Evolutionary conservation across 1,140 invertebrate species (phyloP).

Genomic region (Trichonephila clavipes): DNA sequence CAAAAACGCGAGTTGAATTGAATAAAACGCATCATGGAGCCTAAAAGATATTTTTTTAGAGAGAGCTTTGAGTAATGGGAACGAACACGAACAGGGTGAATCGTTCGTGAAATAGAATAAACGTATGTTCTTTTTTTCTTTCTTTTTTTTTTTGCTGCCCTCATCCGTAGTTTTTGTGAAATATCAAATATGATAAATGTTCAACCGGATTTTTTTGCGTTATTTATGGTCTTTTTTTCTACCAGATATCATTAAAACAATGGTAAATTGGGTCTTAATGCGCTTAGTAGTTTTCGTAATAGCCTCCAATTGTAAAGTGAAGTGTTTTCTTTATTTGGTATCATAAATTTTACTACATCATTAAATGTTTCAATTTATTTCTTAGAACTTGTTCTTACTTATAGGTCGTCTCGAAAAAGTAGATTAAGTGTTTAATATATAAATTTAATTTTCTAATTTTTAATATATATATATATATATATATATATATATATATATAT

Average conservation of each 20-base stretch:
- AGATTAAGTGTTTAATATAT: no score
- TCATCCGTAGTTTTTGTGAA: background rate
- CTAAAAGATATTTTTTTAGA: background rate
- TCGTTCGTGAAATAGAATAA: background rate
- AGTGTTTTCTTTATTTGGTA: background rate
- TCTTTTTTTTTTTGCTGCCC: background rate
- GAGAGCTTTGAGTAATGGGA: background rate
- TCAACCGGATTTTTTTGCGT: background rate
- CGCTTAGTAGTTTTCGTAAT: background rate
- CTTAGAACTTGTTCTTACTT: no score
- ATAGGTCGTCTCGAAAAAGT: no score
- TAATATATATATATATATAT: no score
- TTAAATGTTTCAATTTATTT: no score
- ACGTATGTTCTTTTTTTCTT: background rate
- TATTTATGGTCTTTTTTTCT: background rate
- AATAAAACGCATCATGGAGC: slow-evolving; percentile 39
- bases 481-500: no score
- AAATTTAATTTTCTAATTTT: no score
- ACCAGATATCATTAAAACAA: background rate
- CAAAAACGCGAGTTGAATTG: slow-evolving; percentile 5
- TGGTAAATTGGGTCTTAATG: background rate
- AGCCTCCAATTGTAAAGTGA: background rate
- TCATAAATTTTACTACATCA: no score
- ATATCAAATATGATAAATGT: background rate
- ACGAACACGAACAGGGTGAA: slow-evolving; percentile 20